Evolutionary conservation across 1,140 invertebrate genomes (phyloP).

Genomic region (Matsumurasca onukii): DNA sequence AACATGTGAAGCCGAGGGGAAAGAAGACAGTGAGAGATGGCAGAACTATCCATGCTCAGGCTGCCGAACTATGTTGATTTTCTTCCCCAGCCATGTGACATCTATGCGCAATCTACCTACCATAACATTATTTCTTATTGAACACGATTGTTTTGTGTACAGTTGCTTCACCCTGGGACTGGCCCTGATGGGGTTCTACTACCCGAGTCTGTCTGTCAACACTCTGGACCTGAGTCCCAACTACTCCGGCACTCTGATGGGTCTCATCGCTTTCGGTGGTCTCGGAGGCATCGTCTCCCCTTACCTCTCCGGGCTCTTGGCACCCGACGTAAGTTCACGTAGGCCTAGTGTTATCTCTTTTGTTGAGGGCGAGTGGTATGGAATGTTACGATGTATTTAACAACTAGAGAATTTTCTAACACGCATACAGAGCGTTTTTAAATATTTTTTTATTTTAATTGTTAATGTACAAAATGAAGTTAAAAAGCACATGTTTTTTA

Average conservation of each 20-base stretch:
- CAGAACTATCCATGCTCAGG: too few relatives aligned
- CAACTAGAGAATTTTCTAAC: not conserved
- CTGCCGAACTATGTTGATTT: too few relatives aligned
- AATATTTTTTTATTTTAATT: not conserved
- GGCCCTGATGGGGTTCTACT: slow-evolving; percentile 70
- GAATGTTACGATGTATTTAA: too few relatives aligned
- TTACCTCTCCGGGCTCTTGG: slow-evolving; percentile 71
- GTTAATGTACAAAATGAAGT: too few relatives aligned
- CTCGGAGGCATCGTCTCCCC: slow-evolving; percentile 76
- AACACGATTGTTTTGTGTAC: too few relatives aligned
- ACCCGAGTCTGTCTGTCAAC: slow-evolving; percentile 74
- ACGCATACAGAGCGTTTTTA: not conserved
- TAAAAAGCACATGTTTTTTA: too few relatives aligned
- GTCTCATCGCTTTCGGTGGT: slow-evolving; percentile 75
- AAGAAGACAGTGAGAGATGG: too few relatives aligned
- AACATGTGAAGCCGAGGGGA: too few relatives aligned
- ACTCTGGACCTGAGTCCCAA: slow-evolving; percentile 81
- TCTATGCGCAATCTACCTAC: too few relatives aligned
- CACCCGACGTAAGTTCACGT: slow-evolving; percentile 64
- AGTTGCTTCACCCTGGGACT: slow-evolving; percentile 66
- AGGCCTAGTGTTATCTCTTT: not conserved
- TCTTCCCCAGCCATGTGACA: too few relatives aligned
- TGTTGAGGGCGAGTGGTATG: too few relatives aligned
- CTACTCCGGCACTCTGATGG: slow-evolving; percentile 77
- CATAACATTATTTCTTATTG: too few relatives aligned